These are phyloP conservation scores for Parasteatoda tepidariorum DNA, from an alignment of 1,140 invertebrate species.

Conservation along the genomic window DNA sequence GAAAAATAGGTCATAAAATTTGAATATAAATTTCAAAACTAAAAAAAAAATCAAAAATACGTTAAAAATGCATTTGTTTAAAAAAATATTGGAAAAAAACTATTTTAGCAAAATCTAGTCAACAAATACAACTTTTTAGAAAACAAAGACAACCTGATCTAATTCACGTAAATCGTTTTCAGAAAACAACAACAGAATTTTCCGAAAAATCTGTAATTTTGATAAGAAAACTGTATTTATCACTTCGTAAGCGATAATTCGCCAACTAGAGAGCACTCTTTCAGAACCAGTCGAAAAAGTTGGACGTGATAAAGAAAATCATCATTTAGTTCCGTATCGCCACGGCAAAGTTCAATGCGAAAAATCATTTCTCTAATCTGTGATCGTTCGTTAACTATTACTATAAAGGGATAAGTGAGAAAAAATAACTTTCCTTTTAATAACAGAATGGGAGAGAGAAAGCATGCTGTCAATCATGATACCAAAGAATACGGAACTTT, in stretches of 20 bases:
- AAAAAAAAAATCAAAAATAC: too few species aligned
- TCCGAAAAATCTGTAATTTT: neutral
- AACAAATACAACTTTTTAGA: too few species aligned
- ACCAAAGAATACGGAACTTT: slow-evolving; percentile 50
- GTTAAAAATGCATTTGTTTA: neutral
- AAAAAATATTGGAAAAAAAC: neutral
- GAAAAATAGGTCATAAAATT: too few species aligned
- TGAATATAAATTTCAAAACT: too few species aligned
- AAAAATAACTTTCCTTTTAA: slow-evolving; percentile 14
- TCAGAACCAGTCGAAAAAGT: neutral
- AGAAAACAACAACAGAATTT: neutral
- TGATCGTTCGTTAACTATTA: neutral
- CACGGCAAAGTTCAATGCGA: neutral
- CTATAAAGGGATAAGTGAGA: slow-evolving; percentile 14
- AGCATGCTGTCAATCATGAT: slow-evolving; percentile 20
- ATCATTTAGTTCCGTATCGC: slow-evolving; percentile 1
- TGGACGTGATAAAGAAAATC: neutral
- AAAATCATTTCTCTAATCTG: neutral
- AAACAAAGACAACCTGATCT: neutral
- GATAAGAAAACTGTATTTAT: neutral
- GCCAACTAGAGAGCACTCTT: neutral
- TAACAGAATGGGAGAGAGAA: slow-evolving; percentile 36
- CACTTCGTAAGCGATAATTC: slow-evolving; percentile 30
- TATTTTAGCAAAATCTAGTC: too few species aligned
- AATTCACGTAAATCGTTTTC: neutral